These are phyloP conservation scores for Ellobium chinense DNA, from an alignment of 2,888 invertebrate genomes.

Conservation along the genomic window DNA sequence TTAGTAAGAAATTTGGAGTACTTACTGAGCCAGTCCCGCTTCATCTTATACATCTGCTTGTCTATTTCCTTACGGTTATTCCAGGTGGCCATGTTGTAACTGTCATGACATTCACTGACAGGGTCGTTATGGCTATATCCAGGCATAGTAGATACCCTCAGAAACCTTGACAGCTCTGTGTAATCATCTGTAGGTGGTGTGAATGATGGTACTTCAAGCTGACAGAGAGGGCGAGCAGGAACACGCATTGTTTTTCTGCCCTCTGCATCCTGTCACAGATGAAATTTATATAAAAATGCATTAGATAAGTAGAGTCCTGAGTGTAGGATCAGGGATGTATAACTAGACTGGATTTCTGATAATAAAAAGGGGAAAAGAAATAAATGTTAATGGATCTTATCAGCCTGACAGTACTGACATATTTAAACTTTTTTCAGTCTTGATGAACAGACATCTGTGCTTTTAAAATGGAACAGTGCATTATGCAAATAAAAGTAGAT, in stretches of 20 bases:
- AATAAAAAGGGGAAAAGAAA: no score
- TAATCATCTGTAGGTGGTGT: slow-evolving; percentile 22
- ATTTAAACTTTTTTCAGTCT: no score
- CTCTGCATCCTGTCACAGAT: neutral
- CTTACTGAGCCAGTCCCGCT: slow-evolving; percentile 44
- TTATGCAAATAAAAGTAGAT: no score
- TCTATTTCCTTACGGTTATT: slow-evolving; percentile 27
- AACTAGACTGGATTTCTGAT: no score
- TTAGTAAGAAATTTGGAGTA: no score
- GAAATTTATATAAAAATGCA: no score
- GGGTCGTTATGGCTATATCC: slow-evolving; percentile 23
- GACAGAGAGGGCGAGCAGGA: slow-evolving; percentile 31
- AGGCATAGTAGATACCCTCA: slow-evolving; percentile 44
- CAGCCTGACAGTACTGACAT: no score
- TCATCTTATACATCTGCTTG: slow-evolving; percentile 31
- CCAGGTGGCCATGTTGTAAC: slow-evolving; percentile 42
- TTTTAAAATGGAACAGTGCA: no score
- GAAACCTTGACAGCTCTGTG: slow-evolving; percentile 30
- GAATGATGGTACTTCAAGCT: slow-evolving; percentile 19
- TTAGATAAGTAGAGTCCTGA: no score
- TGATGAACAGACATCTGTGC: no score
- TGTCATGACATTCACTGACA: slow-evolving; percentile 17
- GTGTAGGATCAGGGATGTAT: no score
- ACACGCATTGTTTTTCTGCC: slow-evolving; percentile 12
- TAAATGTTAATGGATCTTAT: no score